phyloP scores from a whole-genome alignment of 37 sponge, comb jelly and placozoan genomes.

The Tethya wilhelma region DNA sequence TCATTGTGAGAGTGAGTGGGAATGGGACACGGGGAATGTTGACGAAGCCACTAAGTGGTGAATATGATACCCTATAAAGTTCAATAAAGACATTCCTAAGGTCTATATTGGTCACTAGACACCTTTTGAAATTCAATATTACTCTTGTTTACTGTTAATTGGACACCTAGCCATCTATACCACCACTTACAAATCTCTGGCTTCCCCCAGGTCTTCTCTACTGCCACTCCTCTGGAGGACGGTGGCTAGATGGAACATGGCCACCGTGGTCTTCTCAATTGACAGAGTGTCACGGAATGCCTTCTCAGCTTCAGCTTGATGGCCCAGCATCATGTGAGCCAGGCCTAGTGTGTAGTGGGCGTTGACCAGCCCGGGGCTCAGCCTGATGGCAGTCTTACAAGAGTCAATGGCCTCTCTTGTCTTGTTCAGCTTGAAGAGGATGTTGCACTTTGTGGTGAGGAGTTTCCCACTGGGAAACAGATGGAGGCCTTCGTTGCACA shows the following conservation, averaged over 20 bases:
- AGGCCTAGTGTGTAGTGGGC: constrained; percentile 60
- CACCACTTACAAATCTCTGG: constrained; percentile 38
- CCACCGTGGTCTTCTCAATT: background rate
- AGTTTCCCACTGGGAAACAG: background rate
- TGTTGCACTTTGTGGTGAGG: constrained; percentile 22
- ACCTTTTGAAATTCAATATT: no score
- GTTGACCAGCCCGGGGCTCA: constrained; percentile 25
- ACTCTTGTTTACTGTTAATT: no score
- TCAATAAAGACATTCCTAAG: no score
- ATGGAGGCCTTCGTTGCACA: background rate
- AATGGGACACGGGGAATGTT: no score
- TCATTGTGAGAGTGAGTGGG: no score
- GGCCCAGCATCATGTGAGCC: constrained; percentile 33
- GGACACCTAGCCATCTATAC: no score
- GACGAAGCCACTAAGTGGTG: no score
- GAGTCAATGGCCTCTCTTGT: constrained; percentile 22
- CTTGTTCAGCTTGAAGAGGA: constrained; percentile 57
- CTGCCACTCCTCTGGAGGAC: constrained; percentile 10
- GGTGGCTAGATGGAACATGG: constrained; percentile 15
- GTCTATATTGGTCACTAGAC: no score
- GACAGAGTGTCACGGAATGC: constrained; percentile 23
- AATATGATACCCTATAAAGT: no score
- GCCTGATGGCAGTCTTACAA: constrained; percentile 15
- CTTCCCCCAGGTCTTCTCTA: constrained; percentile 12
- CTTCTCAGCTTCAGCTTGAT: constrained; percentile 27